Evolutionary conservation across 2,888 invertebrate species (phyloP), one percentile per base, ranked within the genome.

Genomic region (Helicoverpa assulta): DNA sequence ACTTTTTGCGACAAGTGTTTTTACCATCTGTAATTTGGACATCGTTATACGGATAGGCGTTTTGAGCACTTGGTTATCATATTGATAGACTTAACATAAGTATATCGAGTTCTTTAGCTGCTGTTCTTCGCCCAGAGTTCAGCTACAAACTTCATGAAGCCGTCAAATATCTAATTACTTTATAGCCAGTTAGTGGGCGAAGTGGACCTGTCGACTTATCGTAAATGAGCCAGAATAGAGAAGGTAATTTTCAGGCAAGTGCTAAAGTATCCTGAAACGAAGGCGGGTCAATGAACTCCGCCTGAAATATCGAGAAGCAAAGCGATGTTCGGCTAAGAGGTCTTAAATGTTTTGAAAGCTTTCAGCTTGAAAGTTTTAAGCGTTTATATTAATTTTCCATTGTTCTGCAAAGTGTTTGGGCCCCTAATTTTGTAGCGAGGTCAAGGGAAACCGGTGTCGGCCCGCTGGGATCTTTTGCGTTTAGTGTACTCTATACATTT

Each of bases 181-280:
- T n/a, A n/a, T 47, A 47, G 6, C 47, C 16, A 5, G 47, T 16
- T 47, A n/a, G 47, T 47, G 47, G 47, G 16, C 5, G 47, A 47
- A 47, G 5, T 47, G 10, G 40, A 40, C 47, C n/a, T 16, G 47
- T 47, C n/a, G n/a, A 6, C 6, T n/a, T 47, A n/a, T 47, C n/a
- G 5, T 47, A 47, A 47, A 47, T 47, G 47, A 47, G 16, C 47
- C n/a, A 47, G 47, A 72, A 65, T 60, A 76, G 61, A 77, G 62
- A 81, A 85, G 78, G 80, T 72, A 80, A 82, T 83, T 78, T 64
- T 67, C 78, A 85, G 79, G 70, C 67, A 63, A 81, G 69, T 66
- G 77, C 55, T 40, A 64, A 73, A 66, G 67, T 59, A 72, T 67
- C 60, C 66, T 66, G 64, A 73, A 82, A 63, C 47, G n/a, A 16